These are phyloP conservation scores for Carduelis carduelis DNA, from an alignment of 2,797 vertebrate species.

Conservation along the genomic window DNA sequence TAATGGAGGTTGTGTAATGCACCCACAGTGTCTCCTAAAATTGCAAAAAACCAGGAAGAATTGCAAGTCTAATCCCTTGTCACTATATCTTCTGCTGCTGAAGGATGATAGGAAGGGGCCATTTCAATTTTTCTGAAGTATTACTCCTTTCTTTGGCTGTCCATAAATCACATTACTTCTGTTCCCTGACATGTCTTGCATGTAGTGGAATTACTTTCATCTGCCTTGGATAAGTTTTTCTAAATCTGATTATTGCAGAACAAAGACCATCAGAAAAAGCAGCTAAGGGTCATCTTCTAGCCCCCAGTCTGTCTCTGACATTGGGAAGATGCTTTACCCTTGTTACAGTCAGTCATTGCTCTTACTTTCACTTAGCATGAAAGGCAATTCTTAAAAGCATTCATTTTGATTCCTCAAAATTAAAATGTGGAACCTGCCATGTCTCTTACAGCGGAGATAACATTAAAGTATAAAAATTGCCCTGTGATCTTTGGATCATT, in stretches of 20 bases:
- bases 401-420: slow-evolving; percentile 9
- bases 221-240: not conserved
- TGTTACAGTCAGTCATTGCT: not conserved
- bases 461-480: not conserved
- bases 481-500: not conserved
- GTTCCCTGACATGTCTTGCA: not conserved
- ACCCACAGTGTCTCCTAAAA: not conserved
- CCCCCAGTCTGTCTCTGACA: not conserved
- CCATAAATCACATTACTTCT: not conserved
- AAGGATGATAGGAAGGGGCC: not conserved
- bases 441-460: not conserved
- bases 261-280: not conserved
- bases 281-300: not conserved
- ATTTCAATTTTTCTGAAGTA: not conserved
- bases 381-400: slow-evolving; percentile 8
- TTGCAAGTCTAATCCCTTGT: not conserved
- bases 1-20: not conserved
- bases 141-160: not conserved
- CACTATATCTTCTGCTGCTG: not conserved
- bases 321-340: not conserved
- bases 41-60: not conserved
- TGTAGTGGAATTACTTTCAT: slow-evolving; percentile 11
- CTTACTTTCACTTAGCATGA: slow-evolving; percentile 26
- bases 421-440: not conserved
- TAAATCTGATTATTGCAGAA: slow-evolving; percentile 23